Evolutionary conservation across 53 echinoderm and acorn worm species (phyloP).

Genomic region (Zoroaster sp.): DNA sequence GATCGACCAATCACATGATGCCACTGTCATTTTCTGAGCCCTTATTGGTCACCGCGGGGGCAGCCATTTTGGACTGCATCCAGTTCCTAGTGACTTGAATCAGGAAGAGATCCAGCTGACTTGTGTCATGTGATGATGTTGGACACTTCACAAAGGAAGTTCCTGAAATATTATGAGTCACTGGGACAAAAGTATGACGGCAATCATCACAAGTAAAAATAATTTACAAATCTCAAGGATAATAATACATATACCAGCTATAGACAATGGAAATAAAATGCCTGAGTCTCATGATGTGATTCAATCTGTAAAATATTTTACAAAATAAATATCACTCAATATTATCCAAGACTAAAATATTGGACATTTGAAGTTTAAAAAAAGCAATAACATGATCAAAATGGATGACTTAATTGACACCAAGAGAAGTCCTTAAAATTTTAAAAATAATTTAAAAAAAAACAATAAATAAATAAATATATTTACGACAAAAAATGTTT

Average conservation of each 20-base stretch:
- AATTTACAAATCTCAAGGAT: neutral
- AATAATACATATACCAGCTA: neutral
- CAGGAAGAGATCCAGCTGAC: neutral
- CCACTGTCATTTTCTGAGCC: neutral
- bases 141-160: neutral
- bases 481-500: neutral
- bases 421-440: no score
- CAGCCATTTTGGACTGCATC: constrained; percentile 13
- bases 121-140: constrained; percentile 7
- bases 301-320: no score
- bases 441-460: no score
- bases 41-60: neutral
- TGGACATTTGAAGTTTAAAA: no score
- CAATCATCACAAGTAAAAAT: neutral
- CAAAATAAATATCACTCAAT: no score
- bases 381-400: no score
- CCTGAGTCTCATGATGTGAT: no score
- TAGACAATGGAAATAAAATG: no score
- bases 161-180: constrained; percentile 25
- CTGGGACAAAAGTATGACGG: neutral
- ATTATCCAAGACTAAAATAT: no score
- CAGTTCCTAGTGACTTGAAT: neutral
- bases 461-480: neutral
- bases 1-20: neutral
- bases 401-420: no score